Evolutionary conservation across 2,797 vertebrate genomes (phyloP), one percentile per base, ranked within the genome.

Genomic region (Sarcophilus harrisii): DNA sequence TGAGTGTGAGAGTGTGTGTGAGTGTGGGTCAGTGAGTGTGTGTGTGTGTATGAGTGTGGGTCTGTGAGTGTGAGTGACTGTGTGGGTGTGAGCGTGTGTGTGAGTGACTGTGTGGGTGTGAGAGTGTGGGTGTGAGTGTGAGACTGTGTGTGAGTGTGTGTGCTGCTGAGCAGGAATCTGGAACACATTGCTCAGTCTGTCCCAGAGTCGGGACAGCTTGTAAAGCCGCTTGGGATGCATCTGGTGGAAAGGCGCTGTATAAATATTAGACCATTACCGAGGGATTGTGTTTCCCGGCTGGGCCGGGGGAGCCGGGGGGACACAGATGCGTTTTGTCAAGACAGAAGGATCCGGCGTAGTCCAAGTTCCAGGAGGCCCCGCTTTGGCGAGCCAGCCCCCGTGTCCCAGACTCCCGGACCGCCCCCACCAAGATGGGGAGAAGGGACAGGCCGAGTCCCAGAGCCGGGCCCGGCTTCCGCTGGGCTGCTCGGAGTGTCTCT

Each of bases 181-280:
- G 97, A 98, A 97, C 93, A 96, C 97, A 97, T 98, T 97, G 98
- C 12, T 52, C 91, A 11, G 58, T 96, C 97, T 24, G 73, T 81
- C 73, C 38, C 45, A 1, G 13, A 94, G 57, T 59, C 0, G 91
- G 96, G 97, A 97, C 97, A 97, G 97, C 98, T 97, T 97, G 98
- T 98, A 98, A 98, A 98, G 97, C 96, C 95, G 97, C 97, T 97
- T 96, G 98, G 96, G 97, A 97, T 98, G 98, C 98, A 98, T 98
- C 98, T 98, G 98, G 97, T 98, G 98, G 97, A 98, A 97, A 98
- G 97, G 97, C 97, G 96, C 97, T 98, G 97, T 98, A 96, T 98
- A 98, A 98, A 98, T 98, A 98, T 96, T 97, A 97, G 98, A 97
- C 98, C 97, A 97, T 98, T 98, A 98, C 97, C 97, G 18, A 97